Evolutionary conservation across 2,797 vertebrate genomes (phyloP).

Genomic region (Cossypha dichroa): DNA sequence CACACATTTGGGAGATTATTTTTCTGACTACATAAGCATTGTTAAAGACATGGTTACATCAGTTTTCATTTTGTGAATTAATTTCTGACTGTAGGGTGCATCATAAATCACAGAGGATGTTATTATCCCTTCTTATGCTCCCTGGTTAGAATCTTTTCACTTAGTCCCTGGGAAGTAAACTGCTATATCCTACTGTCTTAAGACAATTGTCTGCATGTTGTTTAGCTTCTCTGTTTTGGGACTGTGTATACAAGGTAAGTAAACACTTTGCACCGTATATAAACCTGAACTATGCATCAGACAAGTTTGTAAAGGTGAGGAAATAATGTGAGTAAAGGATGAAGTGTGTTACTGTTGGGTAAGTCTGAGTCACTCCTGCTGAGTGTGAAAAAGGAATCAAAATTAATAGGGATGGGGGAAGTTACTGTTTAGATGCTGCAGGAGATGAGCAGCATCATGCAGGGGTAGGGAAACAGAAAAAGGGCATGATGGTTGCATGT

Average conservation of each 20-base stretch:
- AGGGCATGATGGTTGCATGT: neutral
- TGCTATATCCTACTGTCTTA: neutral
- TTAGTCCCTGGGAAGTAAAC: neutral
- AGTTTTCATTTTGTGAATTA: neutral
- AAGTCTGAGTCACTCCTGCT: neutral
- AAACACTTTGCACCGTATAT: neutral
- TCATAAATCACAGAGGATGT: neutral
- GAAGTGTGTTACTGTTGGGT: neutral
- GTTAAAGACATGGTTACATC: neutral
- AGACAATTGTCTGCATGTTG: neutral
- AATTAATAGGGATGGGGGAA: neutral
- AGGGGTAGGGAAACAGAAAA: neutral
- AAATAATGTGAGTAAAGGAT: neutral
- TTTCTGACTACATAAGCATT: neutral
- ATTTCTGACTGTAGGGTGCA: neutral
- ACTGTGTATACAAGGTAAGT: neutral
- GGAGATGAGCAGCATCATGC: accelerated
- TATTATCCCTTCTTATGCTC: neutral
- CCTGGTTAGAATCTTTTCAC: neutral
- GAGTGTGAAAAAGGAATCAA: neutral
- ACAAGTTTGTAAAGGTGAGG: neutral
- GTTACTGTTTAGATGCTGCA: neutral
- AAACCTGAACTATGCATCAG: neutral
- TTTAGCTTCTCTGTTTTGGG: neutral
- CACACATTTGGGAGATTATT: conserved; percentile 5